Conservation (phyloP, 2,888 invertebrate species). For the Cephonodes hylas region DNA sequence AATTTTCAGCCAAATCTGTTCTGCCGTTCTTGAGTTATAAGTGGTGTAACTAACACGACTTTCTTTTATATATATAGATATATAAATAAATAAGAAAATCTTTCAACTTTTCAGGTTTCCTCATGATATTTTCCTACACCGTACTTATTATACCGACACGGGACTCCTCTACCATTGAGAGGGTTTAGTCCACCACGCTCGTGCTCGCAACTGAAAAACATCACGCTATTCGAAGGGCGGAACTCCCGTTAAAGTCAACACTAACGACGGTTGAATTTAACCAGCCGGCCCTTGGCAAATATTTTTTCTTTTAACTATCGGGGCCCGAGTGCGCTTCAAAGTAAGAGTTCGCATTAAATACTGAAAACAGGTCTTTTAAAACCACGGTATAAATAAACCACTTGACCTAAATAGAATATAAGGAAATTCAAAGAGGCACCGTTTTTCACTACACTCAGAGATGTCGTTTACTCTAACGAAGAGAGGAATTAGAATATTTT, state of each 20-base stretch:
- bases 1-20: too few species aligned
- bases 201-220: not conserved
- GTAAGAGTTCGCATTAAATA: slow-evolving; percentile 4
- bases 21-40: too few species aligned
- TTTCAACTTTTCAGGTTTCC: too few species aligned
- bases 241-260: not conserved
- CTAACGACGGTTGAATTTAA: not conserved
- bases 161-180: too few species aligned
- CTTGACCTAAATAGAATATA: slow-evolving; percentile 3
- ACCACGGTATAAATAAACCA: not conserved
- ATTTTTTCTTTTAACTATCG: slow-evolving; percentile 5
- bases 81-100: too few species aligned
- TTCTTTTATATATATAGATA: too few species aligned
- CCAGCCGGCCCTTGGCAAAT: not conserved
- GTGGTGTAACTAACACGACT: too few species aligned
- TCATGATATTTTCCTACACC: too few species aligned
- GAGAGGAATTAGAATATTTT: not conserved
- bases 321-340: not conserved
- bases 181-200: too few species aligned
- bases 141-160: too few species aligned
- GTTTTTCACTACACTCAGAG: not conserved
- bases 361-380: not conserved
- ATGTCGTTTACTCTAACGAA: slow-evolving; percentile 1
- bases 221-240: too few species aligned
- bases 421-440: not conserved